phyloP scores from a whole-genome alignment of 2,113 vertebrate genomes.

The Petroica traversi region DNA sequence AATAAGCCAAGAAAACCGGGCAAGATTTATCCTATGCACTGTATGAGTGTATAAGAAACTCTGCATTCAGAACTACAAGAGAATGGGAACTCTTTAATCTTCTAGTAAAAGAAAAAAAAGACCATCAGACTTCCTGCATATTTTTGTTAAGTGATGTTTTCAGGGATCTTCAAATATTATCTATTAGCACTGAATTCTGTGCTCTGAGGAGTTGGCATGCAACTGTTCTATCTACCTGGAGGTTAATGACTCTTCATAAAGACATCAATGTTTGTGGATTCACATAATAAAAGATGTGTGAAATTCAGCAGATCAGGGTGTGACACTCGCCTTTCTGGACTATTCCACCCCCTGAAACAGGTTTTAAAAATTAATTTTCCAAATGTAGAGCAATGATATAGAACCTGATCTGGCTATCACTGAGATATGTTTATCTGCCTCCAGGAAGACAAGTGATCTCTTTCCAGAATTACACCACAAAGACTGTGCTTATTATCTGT shows the following conservation, averaged over 20 bases:
- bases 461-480: background rate
- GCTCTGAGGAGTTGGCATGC: background rate
- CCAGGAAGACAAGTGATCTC: background rate
- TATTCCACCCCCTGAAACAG: background rate
- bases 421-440: background rate
- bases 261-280: background rate
- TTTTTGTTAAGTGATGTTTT: background rate
- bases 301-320: background rate
- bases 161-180: background rate
- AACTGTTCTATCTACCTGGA: background rate
- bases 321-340: background rate
- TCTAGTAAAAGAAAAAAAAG: background rate
- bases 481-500: background rate
- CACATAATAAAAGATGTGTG: background rate
- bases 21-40: background rate
- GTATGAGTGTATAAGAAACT: background rate
- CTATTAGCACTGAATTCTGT: background rate
- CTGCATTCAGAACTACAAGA: background rate
- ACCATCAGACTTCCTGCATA: accelerated
- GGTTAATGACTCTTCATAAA: background rate
- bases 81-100: background rate
- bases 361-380: background rate
- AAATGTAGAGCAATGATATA: background rate
- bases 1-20: background rate
- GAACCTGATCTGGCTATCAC: background rate